Conservation (phyloP, 2,797 vertebrate genomes). For the Staurois parvus region DNA sequence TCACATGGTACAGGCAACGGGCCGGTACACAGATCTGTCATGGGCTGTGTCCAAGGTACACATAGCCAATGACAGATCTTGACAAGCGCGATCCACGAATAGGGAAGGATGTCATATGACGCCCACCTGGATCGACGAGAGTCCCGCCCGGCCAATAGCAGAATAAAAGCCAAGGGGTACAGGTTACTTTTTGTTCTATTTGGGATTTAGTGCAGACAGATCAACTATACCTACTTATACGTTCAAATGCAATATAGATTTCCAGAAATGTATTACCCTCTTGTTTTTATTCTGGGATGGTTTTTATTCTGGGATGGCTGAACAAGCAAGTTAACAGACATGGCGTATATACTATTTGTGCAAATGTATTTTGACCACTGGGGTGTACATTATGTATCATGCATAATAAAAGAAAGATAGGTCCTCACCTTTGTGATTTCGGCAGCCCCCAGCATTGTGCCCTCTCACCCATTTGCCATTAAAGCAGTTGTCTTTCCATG, state of each 20-base stretch:
- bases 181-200: too few relatives aligned
- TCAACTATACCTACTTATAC: too few relatives aligned
- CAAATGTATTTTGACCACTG: background rate
- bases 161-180: too few relatives aligned
- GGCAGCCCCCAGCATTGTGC: constrained; percentile 68
- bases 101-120: too few relatives aligned
- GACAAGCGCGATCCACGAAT: too few relatives aligned
- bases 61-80: too few relatives aligned
- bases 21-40: too few relatives aligned
- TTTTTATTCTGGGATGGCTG: background rate
- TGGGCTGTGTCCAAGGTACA: too few relatives aligned
- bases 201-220: too few relatives aligned
- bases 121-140: too few relatives aligned
- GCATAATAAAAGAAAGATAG: background rate
- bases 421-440: constrained; percentile 44
- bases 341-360: background rate
- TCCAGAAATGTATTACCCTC: background rate
- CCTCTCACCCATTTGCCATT: constrained; percentile 70
- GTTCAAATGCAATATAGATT: background rate
- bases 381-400: background rate
- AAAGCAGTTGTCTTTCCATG: constrained; percentile 67
- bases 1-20: too few relatives aligned
- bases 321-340: background rate
- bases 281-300: background rate
- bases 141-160: too few relatives aligned